A percentile compares a stretch with the other conserved stretches of the same genome.
phyloP scores from a whole-genome alignment of 1,140 invertebrate genomes.

The Arctopsyche grandis region DNA sequence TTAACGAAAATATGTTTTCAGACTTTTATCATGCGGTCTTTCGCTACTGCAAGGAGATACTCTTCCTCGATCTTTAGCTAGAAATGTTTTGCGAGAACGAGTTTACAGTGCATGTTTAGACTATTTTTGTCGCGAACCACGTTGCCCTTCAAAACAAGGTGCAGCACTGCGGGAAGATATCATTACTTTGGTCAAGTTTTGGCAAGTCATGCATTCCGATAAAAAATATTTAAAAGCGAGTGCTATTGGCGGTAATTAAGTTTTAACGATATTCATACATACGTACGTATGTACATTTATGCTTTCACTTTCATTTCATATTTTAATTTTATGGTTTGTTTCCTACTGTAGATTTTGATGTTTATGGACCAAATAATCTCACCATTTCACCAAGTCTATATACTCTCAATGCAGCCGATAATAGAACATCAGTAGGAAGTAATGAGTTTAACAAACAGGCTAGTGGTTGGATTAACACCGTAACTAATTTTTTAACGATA shows the following conservation, averaged over 20 bases:
- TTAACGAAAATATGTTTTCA: slow-evolving; percentile 64
- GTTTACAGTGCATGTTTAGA: slow-evolving; percentile 95
- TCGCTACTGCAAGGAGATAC: slow-evolving; percentile 95
- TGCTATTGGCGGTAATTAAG: slow-evolving; percentile 68
- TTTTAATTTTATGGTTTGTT: slow-evolving; percentile 33
- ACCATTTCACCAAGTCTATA: slow-evolving; percentile 64
- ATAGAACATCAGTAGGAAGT: slow-evolving; percentile 65
- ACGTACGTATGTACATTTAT: slow-evolving; percentile 10
- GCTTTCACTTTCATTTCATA: too few species aligned
- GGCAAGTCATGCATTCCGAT: slow-evolving; percentile 95
- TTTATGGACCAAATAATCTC: slow-evolving; percentile 63
- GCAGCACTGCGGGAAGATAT: slow-evolving; percentile 90
- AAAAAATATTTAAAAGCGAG: slow-evolving; percentile 94
- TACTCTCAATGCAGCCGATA: slow-evolving; percentile 62
- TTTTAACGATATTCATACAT: slow-evolving; percentile 2
- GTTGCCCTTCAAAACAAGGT: slow-evolving; percentile 83
- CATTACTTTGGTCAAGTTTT: slow-evolving; percentile 90
- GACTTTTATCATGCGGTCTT: slow-evolving; percentile 90
- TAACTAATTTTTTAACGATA: slow-evolving; percentile 57
- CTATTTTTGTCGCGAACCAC: slow-evolving; percentile 90
- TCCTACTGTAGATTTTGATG: slow-evolving; percentile 62
- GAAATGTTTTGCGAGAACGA: slow-evolving; percentile 92
- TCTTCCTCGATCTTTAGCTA: slow-evolving; percentile 83
- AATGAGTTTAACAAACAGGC: slow-evolving; percentile 72
- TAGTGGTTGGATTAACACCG: slow-evolving; percentile 90